A percentile compares a stretch with the other conserved stretches of the same genome.
These are phyloP conservation scores for Ophthalmolycus amberensis DNA, from an alignment of 2,113 vertebrate species.

Conservation along the genomic window DNA sequence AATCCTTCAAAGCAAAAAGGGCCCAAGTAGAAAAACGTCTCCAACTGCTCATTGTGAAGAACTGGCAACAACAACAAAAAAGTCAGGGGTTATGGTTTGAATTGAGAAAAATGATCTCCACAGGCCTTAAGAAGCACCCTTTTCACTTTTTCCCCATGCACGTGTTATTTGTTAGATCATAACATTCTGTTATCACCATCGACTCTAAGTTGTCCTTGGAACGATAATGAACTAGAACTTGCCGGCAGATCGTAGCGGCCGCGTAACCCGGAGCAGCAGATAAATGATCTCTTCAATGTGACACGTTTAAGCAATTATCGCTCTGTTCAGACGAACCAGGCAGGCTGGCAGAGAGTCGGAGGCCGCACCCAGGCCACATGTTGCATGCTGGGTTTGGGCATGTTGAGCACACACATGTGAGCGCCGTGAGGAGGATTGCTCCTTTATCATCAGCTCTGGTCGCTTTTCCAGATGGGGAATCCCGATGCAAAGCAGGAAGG, in stretches of 20 bases:
- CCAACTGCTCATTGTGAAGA: background rate
- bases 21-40: conserved; percentile 13
- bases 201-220: background rate
- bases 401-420: conserved; percentile 71
- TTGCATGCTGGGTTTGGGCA: conserved; percentile 51
- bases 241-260: conserved; percentile 15
- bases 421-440: background rate
- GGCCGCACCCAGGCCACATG: conserved; percentile 46
- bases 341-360: conserved; percentile 38
- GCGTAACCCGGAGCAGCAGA: conserved; percentile 13
- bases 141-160: background rate
- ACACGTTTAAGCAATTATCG: conserved; percentile 68
- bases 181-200: background rate
- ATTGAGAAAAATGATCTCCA: background rate
- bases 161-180: conserved; percentile 1
- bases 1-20: conserved; percentile 30
- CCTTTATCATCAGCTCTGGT: conserved; percentile 41
- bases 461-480: conserved; percentile 26
- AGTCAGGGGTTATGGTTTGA: background rate
- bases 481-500: background rate
- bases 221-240: conserved; percentile 28
- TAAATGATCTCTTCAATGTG: conserved; percentile 41
- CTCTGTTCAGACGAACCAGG: conserved; percentile 43
- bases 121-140: background rate
- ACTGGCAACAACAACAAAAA: background rate